Evolutionary conservation across 2,888 invertebrate genomes (phyloP), one percentile per base, ranked within the genome.

Genomic region (Epinotia brunnichana): DNA sequence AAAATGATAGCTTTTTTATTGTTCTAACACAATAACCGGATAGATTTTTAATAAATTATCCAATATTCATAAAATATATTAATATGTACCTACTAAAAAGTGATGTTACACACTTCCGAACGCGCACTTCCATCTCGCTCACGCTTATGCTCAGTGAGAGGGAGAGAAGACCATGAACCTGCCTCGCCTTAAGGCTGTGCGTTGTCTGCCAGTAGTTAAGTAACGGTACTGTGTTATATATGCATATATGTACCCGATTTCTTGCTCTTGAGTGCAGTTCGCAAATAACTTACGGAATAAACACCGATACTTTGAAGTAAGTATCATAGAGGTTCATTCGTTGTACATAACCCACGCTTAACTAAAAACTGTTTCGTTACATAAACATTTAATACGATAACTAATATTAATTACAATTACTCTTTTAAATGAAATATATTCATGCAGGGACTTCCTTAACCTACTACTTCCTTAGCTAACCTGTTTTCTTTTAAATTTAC

Each of bases 361-460:
- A 73, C 73, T 69, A 77, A 79, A 81, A 80, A 77, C 75, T 79
- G 77, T 79, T 78, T 79, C 72, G 69, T 77, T 75, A 75, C 76
- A 76, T 76, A 74, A 77, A 78, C 69, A 69, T 75, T 72, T 75
- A 76, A 69, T 76, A 78, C 69, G 74, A 76, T 75, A 73, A 74
- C 74, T 77, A 74, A 77, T 64, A 76, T 73, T 77, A 78, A 76
- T 73, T 74, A 74, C 77, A 62, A 51, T 77, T 78, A 81, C 85
- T 89, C 89, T 90, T 89, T 84, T 78, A 87, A 90, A 88, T 90
- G 89, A 90, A 90, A 90, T 89, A 82, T 78, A 90, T 88, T 90
- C 84, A 84, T 85, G 89, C 86, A 90, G 88, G 85, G 83, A 83
- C 82, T 80, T 76, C 77, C 82, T 86, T 87, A 85, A 48, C 75